Evolutionary conservation across 2,888 invertebrate species (phyloP), one percentile per base, ranked within the genome.

Genomic region (Petrophora chlorosata): DNA sequence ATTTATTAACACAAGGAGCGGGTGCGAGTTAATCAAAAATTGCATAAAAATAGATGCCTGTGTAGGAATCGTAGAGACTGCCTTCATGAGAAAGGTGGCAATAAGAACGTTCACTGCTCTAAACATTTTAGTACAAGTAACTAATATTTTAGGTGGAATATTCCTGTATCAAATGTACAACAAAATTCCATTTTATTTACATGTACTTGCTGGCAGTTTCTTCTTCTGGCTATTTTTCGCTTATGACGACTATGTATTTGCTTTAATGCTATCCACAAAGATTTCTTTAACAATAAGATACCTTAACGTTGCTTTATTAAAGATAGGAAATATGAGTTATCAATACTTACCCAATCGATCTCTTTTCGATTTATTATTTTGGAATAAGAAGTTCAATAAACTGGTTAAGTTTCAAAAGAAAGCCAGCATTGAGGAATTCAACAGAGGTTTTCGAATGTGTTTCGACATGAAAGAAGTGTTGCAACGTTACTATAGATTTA

Each of bases 241-340:
- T 10, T 76, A 76, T 38, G 65, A 73, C 32, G 83, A 83, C 26
- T 58, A 66, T 2, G 61, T 65, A 32, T 70, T 79, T 34, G 23
- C 34, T 12, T 1, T 50, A 2, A 50, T 44, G 49, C 17, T 44
- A 0, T 29, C 14, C 5, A 56, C 60, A 0, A 75, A 71, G 22
- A 34, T 80, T 3, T 64, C 67, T 1, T 44, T 76, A 22, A 70
- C 86, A 56, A 59, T 67, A n/a, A 68, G 73, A 14, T 85, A 78
- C 23, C 42, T 87, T 2, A 87, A 86, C 43, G 65, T 81, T 0
- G 74, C 82, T 10, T 56, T 87, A 29, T 68, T 82, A 43, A 84
- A 81, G 57, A 45, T 61, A 0, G 70, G 73, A 1, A 61, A 75
- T 0, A 61, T 83, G 25, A 71, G 80, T 8, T 43, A 67, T 3